Conservation (phyloP, 2,888 invertebrate species). For the Pristionchus arcanus region DNA sequence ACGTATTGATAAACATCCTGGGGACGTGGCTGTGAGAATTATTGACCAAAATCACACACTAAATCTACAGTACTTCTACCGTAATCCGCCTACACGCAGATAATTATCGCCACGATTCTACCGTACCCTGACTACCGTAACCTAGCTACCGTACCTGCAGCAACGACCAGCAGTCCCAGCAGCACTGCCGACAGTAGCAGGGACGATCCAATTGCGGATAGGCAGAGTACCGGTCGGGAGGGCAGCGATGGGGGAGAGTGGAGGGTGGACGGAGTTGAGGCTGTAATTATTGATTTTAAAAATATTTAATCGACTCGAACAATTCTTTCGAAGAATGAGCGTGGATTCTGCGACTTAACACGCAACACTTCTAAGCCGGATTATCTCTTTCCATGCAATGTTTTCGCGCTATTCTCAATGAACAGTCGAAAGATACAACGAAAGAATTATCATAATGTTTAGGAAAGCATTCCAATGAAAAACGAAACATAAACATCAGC, state of each 20-base stretch:
- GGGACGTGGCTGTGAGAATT: background rate
- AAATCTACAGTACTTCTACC: background rate
- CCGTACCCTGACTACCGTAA: background rate
- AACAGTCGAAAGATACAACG: background rate
- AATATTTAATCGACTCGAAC: too few relatives aligned
- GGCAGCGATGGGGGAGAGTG: constrained; percentile 36
- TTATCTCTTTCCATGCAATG: background rate
- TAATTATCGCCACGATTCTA: background rate
- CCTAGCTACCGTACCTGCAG: background rate
- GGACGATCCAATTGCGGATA: constrained; percentile 5
- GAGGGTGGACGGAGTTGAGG: constrained; percentile 31
- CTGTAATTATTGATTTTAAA: background rate
- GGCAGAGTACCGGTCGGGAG: constrained; percentile 43
- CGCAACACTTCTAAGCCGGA: background rate
- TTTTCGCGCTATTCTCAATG: background rate
- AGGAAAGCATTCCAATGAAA: too few relatives aligned
- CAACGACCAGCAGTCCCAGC: constrained; percentile 14
- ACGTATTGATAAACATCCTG: background rate
- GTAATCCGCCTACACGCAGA: too few relatives aligned
- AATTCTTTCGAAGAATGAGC: background rate
- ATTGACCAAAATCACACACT: background rate
- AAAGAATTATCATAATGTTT: background rate
- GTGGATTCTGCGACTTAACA: background rate
- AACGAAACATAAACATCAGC: too few relatives aligned
- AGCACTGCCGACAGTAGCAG: constrained; percentile 49